Evolutionary conservation across 2,888 invertebrate species (phyloP).

Genomic region (Trilocha varians): DNA sequence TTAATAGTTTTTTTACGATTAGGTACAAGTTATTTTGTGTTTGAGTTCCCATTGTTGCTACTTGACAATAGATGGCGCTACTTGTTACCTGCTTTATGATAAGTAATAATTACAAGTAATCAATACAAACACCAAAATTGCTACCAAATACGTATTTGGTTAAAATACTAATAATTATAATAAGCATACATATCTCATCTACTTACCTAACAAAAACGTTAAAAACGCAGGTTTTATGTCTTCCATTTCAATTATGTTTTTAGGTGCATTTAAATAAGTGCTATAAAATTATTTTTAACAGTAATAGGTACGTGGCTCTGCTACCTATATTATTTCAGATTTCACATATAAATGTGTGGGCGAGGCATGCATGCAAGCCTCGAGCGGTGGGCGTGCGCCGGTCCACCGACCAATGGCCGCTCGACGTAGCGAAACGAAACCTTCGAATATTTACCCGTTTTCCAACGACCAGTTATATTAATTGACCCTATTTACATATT

Average conservation of each 20-base stretch:
- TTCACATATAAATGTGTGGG: conserved; percentile 44
- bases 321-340: conserved; percentile 49
- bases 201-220: too few species aligned
- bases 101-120: too few species aligned
- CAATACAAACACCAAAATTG: too few species aligned
- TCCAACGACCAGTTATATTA: conserved; percentile 39
- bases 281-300: neutral
- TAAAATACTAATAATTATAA: too few species aligned
- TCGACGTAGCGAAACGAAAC: conserved; percentile 15
- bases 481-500: conserved; percentile 53
- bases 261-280: neutral
- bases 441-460: conserved; percentile 43
- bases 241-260: neutral
- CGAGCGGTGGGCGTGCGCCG: conserved; percentile 57
- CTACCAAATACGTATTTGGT: too few species aligned
- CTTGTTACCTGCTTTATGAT: neutral
- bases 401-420: conserved; percentile 38
- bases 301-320: conserved; percentile 11
- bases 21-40: neutral
- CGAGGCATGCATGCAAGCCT: conserved; percentile 43
- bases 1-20: too few species aligned
- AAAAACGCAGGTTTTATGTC: too few species aligned
- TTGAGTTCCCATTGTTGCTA: conserved; percentile 12
- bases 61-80: conserved; percentile 17
- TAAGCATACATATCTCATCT: too few species aligned